A percentile compares a stretch with the other conserved stretches of the same genome.
Evolutionary conservation across 2,797 vertebrate species (phyloP).

Genomic region (Sebastes aleutianus): DNA sequence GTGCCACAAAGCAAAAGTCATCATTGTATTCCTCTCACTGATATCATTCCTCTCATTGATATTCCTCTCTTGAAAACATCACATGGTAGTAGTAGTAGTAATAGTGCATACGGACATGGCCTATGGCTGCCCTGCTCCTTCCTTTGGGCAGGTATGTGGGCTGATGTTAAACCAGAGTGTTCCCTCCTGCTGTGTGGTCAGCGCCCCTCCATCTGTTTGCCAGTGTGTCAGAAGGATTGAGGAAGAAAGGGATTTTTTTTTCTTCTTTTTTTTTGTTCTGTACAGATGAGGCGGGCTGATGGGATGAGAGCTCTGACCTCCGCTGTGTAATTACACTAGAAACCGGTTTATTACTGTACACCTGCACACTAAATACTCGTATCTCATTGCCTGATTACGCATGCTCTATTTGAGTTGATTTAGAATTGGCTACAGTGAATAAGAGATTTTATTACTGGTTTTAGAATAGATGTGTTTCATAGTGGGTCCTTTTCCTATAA

Average conservation of each 20-base stretch:
- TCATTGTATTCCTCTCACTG: background rate
- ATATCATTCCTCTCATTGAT: background rate
- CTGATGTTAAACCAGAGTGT: conserved; percentile 56
- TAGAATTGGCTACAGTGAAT: background rate
- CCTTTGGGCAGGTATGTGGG: conserved; percentile 44
- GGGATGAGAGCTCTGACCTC: conserved; percentile 50
- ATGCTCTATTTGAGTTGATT: conserved; percentile 17
- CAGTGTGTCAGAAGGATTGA: conserved; percentile 38
- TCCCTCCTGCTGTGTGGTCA: conserved; percentile 56
- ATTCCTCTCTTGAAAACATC: conserved; percentile 18
- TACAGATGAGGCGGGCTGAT: conserved; percentile 17
- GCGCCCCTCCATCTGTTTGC: conserved; percentile 55
- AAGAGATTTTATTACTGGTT: background rate
- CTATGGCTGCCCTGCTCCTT: conserved; percentile 5
- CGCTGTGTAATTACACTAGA: conserved; percentile 55
- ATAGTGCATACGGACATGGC: background rate
- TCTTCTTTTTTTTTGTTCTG: background rate
- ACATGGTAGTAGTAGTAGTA: background rate
- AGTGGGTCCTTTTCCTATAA: background rate
- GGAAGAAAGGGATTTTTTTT: conserved; percentile 20
- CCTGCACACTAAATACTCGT: conserved; percentile 29
- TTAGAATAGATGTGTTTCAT: background rate
- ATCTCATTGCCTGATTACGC: conserved; percentile 21
- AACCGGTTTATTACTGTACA: conserved; percentile 47
- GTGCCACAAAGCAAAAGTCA: background rate